Evolutionary conservation across 2,797 vertebrate genomes (phyloP).

Genomic region (Takifugu rubripes): DNA sequence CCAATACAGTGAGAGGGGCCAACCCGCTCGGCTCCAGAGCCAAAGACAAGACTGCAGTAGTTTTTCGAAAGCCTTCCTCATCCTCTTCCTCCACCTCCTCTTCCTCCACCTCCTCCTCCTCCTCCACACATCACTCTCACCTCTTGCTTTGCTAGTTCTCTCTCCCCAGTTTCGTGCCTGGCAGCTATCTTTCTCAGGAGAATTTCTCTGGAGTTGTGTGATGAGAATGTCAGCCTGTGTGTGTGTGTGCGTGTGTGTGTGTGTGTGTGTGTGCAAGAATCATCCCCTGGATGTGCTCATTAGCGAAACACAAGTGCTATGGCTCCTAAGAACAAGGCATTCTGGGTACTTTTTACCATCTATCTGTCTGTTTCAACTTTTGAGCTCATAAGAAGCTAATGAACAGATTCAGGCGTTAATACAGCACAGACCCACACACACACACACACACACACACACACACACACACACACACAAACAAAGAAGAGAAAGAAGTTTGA

Average conservation of each 20-base stretch:
- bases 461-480: conserved; percentile 8
- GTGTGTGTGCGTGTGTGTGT: conserved; percentile 8
- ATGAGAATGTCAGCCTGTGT: conserved; percentile 45
- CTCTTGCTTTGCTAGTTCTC: conserved; percentile 45
- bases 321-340: conserved; percentile 58
- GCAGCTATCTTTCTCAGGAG: conserved; percentile 70
- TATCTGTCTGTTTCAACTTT: conserved; percentile 43
- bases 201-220: conserved; percentile 63
- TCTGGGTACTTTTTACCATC: conserved; percentile 56
- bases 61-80: conserved; percentile 21
- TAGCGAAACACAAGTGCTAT: conserved; percentile 63
- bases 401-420: conserved; percentile 52
- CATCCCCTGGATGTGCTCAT: conserved; percentile 67
- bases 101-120: conserved; percentile 11
- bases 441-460: conserved; percentile 16
- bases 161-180: conserved; percentile 60
- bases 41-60: too few species aligned
- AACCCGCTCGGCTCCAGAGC: too few species aligned
- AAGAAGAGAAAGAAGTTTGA: conserved; percentile 17
- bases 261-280: conserved; percentile 29
- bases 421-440: conserved; percentile 15
- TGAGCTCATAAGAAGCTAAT: conserved; percentile 51
- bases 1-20: conserved; percentile 60
- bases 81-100: conserved; percentile 4
- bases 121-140: conserved; percentile 35